Evolutionary conservation across 92 coral and sea anemone species (phyloP).

Genomic region (Epizoanthus scotinus): DNA sequence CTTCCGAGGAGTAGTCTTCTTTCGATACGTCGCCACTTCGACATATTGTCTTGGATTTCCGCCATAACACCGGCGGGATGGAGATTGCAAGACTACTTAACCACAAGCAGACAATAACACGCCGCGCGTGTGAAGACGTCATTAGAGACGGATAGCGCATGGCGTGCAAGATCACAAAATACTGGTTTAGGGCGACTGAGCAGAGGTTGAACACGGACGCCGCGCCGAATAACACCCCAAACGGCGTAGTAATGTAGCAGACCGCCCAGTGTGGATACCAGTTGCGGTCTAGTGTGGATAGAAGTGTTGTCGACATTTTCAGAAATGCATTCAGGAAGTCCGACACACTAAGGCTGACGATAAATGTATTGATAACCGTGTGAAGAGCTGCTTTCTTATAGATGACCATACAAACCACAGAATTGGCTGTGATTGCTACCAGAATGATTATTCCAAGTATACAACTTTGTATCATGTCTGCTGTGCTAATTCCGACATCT

Average conservation of each 20-base stretch:
- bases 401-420: conserved; percentile 73
- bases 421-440: conserved; percentile 65
- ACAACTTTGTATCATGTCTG: neutral
- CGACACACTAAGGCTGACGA: conserved; percentile 83
- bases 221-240: conserved; percentile 94
- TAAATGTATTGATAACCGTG: conserved; percentile 79
- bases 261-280: conserved; percentile 92
- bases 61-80: conserved; percentile 86
- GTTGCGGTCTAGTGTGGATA: conserved; percentile 71
- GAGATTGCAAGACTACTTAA: conserved; percentile 80
- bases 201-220: conserved; percentile 93
- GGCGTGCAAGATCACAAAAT: conserved; percentile 80
- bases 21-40: conserved; percentile 87
- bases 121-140: conserved; percentile 79
- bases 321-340: conserved; percentile 86
- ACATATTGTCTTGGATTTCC: conserved; percentile 81
- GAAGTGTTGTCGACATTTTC: conserved; percentile 86
- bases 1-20: conserved; percentile 72
- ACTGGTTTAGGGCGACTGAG: conserved; percentile 92
- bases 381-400: conserved; percentile 68
- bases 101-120: conserved; percentile 84
- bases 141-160: conserved; percentile 76
- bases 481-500: neutral
- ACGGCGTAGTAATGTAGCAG: conserved; percentile 94
- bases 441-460: conserved; percentile 46